A percentile compares a stretch with the other conserved stretches of the same genome.
phyloP scores from a whole-genome alignment of 1,140 invertebrate genomes.

The Euura saliciscinereae region DNA sequence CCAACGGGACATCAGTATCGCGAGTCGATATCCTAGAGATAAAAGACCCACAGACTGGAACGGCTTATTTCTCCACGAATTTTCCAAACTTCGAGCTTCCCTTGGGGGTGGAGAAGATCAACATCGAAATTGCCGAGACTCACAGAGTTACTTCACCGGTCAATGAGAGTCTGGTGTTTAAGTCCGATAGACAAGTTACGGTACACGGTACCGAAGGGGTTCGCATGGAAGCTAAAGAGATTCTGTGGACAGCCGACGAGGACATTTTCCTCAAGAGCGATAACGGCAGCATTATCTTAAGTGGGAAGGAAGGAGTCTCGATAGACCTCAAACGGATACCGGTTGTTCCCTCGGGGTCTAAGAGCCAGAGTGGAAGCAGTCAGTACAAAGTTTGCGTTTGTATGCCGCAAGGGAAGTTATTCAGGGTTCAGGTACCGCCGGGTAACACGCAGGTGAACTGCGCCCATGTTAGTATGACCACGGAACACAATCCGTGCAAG shows the following conservation, averaged over 20 bases:
- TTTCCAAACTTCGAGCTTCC: constrained; percentile 76
- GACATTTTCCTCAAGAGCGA: constrained; percentile 80
- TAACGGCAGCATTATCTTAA: constrained; percentile 77
- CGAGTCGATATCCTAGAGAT: constrained; percentile 73
- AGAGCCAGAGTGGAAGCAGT: constrained; percentile 52
- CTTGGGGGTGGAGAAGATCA: constrained; percentile 69
- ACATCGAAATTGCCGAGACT: constrained; percentile 72
- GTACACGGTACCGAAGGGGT: constrained; percentile 72
- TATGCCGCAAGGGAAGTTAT: constrained; percentile 84
- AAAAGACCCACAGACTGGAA: constrained; percentile 66
- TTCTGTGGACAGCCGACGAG: constrained; percentile 76
- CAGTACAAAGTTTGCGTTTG: constrained; percentile 89
- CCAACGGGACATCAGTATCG: constrained; percentile 69
- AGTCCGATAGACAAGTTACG: constrained; percentile 64
- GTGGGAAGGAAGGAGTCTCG: constrained; percentile 72
- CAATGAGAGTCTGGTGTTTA: constrained; percentile 70
- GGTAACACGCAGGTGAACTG: constrained; percentile 65
- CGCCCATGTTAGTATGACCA: constrained; percentile 66
- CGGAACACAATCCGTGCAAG: constrained; percentile 74
- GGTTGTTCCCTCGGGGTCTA: constrained; percentile 62
- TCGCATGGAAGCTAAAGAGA: constrained; percentile 66
- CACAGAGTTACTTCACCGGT: constrained; percentile 76
- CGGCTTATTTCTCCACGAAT: constrained; percentile 76
- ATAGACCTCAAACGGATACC: constrained; percentile 77
- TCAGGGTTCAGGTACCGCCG: constrained; percentile 71